A percentile compares a stretch with the other conserved stretches of the same genome.
Evolutionary conservation across 2,113 vertebrate genomes (phyloP).

Genomic region (Pomatorhinus ruficollis): DNA sequence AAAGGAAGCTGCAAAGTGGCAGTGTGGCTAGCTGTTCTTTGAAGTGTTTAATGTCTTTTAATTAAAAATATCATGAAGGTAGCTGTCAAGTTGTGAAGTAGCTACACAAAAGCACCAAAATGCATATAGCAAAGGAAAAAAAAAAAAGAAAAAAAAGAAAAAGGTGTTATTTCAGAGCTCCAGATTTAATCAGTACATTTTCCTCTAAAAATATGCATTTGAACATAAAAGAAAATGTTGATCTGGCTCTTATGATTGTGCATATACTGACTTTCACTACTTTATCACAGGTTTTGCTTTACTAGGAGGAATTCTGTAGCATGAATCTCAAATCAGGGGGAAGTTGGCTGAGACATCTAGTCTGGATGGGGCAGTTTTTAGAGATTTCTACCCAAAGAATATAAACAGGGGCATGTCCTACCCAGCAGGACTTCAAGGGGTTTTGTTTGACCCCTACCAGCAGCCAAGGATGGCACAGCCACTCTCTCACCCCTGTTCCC

Average conservation of each 20-base stretch:
- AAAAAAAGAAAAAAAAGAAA: neutral
- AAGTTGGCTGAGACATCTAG: neutral
- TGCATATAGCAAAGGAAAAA: neutral
- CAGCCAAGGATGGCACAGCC: neutral
- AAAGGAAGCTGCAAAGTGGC: neutral
- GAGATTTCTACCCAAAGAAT: neutral
- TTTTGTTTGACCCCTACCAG: neutral
- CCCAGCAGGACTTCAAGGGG: neutral
- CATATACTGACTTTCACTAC: neutral
- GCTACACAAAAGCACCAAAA: neutral
- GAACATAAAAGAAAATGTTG: neutral
- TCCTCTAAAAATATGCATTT: neutral
- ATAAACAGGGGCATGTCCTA: neutral
- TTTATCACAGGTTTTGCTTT: neutral
- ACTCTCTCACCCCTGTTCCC: no score
- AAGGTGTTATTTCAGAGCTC: neutral
- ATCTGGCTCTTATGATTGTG: neutral
- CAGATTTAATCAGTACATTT: neutral
- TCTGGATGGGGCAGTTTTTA: neutral
- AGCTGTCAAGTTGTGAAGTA: neutral
- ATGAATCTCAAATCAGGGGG: neutral
- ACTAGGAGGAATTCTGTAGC: neutral
- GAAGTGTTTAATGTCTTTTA: neutral
- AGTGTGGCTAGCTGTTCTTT: neutral
- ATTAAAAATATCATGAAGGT: conserved; percentile 3